A percentile compares a stretch with the other conserved stretches of the same genome.
These are phyloP conservation scores for Monarcha castaneiventris DNA, from an alignment of 2,113 vertebrate species.

Conservation along the genomic window DNA sequence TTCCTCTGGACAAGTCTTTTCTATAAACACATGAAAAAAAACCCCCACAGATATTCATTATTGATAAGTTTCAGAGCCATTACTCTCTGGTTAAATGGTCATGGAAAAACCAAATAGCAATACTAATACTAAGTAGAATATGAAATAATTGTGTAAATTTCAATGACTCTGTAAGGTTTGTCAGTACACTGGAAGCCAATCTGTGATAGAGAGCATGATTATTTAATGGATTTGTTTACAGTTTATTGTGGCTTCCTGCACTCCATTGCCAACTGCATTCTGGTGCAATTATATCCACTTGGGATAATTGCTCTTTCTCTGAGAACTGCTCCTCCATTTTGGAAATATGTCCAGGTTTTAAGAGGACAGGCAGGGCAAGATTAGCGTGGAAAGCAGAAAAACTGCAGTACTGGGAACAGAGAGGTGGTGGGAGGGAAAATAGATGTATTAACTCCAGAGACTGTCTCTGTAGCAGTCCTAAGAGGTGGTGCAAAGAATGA, in stretches of 20 bases:
- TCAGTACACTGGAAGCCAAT: background rate
- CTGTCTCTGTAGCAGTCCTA: background rate
- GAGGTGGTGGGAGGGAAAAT: background rate
- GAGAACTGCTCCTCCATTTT: background rate
- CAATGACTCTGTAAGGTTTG: background rate
- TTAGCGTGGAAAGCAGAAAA: background rate
- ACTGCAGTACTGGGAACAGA: background rate
- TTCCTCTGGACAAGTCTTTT: background rate
- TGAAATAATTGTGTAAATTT: background rate
- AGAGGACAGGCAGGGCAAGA: background rate
- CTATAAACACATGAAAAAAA: background rate
- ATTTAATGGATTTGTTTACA: background rate
- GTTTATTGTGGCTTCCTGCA: background rate
- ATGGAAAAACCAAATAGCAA: background rate
- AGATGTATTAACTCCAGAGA: background rate
- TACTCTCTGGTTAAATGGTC: background rate
- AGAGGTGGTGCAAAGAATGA: background rate
- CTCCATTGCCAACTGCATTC: background rate
- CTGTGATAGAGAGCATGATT: background rate
- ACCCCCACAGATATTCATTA: too few relatives aligned
- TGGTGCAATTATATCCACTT: background rate
- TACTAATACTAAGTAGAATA: background rate
- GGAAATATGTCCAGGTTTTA: background rate
- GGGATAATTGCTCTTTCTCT: background rate
- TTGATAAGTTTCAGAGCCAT: background rate